These are phyloP conservation scores for Mycteria americana DNA, from an alignment of 2,797 vertebrate genomes.

Conservation along the genomic window DNA sequence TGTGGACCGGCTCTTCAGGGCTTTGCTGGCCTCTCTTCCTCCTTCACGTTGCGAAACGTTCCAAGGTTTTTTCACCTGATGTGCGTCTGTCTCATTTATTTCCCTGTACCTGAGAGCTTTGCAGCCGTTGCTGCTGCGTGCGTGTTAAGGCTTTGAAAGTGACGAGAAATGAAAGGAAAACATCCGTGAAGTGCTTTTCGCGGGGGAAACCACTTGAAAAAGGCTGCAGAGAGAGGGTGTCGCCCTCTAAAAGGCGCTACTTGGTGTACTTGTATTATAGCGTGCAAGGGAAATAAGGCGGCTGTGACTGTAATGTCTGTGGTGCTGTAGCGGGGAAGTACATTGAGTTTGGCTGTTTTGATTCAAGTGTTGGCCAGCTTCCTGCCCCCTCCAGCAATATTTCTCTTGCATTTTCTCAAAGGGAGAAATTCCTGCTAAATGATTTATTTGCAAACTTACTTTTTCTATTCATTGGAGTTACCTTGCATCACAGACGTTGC, in stretches of 20 bases:
- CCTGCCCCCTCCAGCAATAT: neutral
- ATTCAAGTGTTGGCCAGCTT: neutral
- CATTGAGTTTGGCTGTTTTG: neutral
- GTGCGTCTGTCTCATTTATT: neutral
- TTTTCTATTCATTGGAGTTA: neutral
- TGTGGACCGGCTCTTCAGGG: neutral
- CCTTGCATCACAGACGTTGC: neutral
- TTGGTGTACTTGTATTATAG: neutral
- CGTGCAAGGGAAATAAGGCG: neutral
- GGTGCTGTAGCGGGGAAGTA: neutral
- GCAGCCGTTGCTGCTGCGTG: neutral
- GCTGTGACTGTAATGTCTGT: neutral
- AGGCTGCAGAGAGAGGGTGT: neutral
- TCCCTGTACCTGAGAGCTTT: neutral
- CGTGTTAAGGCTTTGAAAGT: neutral
- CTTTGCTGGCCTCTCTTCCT: neutral
- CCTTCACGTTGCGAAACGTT: slow-evolving; percentile 19
- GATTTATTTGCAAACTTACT: neutral
- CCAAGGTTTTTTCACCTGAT: neutral
- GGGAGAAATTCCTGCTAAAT: neutral
- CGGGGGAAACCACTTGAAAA: neutral
- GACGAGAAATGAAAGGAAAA: neutral
- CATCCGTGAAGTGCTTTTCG: neutral
- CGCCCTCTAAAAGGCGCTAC: neutral
- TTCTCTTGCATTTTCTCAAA: neutral